These are phyloP conservation scores for Pollenia amentaria DNA, from an alignment of 2,888 invertebrate species.

Conservation along the genomic window DNA sequence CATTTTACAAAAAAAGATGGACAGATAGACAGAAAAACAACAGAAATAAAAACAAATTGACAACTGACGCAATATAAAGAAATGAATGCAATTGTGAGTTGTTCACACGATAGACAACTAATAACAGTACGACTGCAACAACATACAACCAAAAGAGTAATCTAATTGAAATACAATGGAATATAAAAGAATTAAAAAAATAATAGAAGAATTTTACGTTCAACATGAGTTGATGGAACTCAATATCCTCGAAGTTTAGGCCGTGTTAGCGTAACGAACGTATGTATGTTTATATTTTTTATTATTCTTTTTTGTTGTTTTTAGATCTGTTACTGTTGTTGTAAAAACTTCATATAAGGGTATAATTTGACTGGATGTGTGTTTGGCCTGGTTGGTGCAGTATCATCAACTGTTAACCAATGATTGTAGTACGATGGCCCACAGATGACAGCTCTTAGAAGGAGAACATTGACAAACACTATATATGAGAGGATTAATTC, in stretches of 20 bases:
- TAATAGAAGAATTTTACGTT: conserved; percentile 16
- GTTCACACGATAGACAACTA: conserved; percentile 73
- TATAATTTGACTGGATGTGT: conserved; percentile 62
- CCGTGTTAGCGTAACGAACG: conserved; percentile 62
- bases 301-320: not conserved
- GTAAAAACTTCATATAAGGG: conserved; percentile 58
- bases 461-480: conserved; percentile 37
- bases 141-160: conserved; percentile 9
- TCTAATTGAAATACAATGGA: conserved; percentile 35
- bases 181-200: conserved; percentile 29
- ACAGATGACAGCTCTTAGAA: conserved; percentile 68
- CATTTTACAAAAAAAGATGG: conserved; percentile 17
- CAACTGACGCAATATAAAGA: conserved; percentile 72
- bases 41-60: conserved; percentile 66
- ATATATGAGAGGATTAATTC: conserved; percentile 61
- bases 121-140: conserved; percentile 60
- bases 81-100: conserved; percentile 70
- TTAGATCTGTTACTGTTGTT: not conserved
- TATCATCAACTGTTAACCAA: conserved; percentile 56
- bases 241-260: conserved; percentile 22
- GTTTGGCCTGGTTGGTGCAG: conserved; percentile 35
- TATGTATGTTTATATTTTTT: conserved; percentile 9
- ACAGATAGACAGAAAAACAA: conserved; percentile 11
- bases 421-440: conserved; percentile 55
- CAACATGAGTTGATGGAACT: conserved; percentile 14